phyloP scores from a whole-genome alignment of 2,113 vertebrate species.

The Oryzias woworae region DNA sequence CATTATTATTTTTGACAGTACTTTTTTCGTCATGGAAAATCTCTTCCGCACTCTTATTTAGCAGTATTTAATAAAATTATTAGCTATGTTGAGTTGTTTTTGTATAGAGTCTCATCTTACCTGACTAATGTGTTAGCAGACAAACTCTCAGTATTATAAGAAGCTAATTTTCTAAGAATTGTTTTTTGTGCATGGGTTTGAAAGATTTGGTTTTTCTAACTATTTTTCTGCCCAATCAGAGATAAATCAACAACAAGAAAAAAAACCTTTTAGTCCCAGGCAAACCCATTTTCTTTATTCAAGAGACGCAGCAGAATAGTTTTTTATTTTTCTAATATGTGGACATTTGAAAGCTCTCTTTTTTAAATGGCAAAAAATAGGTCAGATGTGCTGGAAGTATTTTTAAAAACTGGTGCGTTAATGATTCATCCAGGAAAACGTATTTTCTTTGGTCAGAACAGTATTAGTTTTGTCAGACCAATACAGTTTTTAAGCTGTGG shows the following conservation, averaged over 20 bases:
- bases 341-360: slow-evolving; percentile 21
- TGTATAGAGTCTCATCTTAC: not conserved
- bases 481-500: slow-evolving; percentile 55
- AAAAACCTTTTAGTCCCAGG: too few species aligned
- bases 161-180: not conserved
- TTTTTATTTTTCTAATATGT: slow-evolving; percentile 27
- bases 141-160: slow-evolving; percentile 7
- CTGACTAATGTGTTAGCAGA: not conserved
- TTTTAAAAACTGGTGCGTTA: slow-evolving; percentile 47
- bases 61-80: not conserved
- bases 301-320: slow-evolving; percentile 23
- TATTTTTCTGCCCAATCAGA: too few species aligned
- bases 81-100: not conserved
- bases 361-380: slow-evolving; percentile 34
- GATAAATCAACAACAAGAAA: too few species aligned
- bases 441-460: slow-evolving; percentile 42
- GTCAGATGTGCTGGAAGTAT: slow-evolving; percentile 39
- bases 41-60: not conserved
- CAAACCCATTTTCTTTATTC: not conserved
- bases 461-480: slow-evolving; percentile 44
- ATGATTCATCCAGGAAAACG: slow-evolving; percentile 56
- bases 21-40: not conserved
- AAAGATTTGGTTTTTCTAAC: too few species aligned
- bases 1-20: not conserved
- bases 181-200: not conserved